Conservation (phyloP, 2,888 invertebrate genomes). For the Periphyllus acericola region DNA sequence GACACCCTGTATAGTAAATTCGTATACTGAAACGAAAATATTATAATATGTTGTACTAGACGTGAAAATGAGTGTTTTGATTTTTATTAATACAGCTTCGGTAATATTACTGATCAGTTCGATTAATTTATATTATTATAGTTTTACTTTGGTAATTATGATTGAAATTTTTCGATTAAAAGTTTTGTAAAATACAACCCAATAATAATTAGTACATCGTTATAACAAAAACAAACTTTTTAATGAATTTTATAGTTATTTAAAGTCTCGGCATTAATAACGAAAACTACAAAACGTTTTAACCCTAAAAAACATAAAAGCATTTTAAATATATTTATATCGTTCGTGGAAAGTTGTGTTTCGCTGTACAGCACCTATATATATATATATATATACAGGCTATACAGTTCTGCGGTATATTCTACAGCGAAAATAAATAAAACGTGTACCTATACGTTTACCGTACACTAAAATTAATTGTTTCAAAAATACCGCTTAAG, state of each 20-base stretch:
- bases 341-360: background rate
- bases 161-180: slow-evolving; percentile 23
- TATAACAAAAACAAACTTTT: slow-evolving; percentile 25
- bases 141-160: background rate
- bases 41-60: background rate
- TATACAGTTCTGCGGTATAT: background rate
- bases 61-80: background rate
- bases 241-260: slow-evolving; percentile 11
- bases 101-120: background rate
- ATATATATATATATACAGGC: too few species aligned
- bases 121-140: background rate
- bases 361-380: background rate
- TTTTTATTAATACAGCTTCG: background rate
- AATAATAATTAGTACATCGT: slow-evolving; percentile 13
- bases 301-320: background rate
- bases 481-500: too few species aligned
- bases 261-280: slow-evolving; percentile 6
- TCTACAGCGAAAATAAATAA: background rate
- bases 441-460: background rate
- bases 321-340: slow-evolving; percentile 11
- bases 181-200: background rate
- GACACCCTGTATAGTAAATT: too few species aligned
- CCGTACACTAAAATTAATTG: background rate
- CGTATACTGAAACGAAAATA: background rate
- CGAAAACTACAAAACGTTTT: slow-evolving; percentile 20